Base-by-base conservation (phyloP, 1,140 invertebrate genomes). In the Bathynomus jamesi region DNA sequence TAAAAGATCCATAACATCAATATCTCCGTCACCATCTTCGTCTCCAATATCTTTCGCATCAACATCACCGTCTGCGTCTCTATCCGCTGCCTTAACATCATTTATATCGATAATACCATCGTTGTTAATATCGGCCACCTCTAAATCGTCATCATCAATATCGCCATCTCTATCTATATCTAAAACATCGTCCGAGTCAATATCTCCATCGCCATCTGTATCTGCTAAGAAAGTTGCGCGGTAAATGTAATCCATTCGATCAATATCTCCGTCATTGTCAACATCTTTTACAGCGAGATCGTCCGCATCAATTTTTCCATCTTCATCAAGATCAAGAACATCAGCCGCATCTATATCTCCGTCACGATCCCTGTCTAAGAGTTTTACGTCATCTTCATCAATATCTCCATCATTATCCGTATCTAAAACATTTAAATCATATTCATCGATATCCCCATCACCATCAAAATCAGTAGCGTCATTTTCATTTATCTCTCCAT, bases 251-350 rank as follows among this genome's bases (percentile, higher is more conserved):
- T 76, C 74, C 1, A 61, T 46, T 4, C 69, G 31, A 30, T 77
- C 75, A 17, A 77, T 71, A 31, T 77, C 75, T 17, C 72, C 75
- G 61, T 77, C 75, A 17, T 68, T 68, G 64, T 77, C 75, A 8
- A 68, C 53, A 60, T 77, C 75, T 3, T 69, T 70, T 3, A 32
- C 66, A 11, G 64, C 24, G 0, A 77, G 66, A 27, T 77, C 75
- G 4, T 69, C 62, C 62, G 21, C 62, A 30, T 69, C 25, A 1
- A 69, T 61, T 69, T 69, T 69, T 13, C 53, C 53, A 29, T 69
- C 67, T 28, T 69, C 62, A 69, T 69, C 70, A 17, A 62, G 29
- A 31, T 76, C 75, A 4, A 65, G 24, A 17, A 69, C 61, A n/a
- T 69, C 62, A 11, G 61, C 28, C 28, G 60, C 67, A 29, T 61